These are phyloP conservation scores for Cyphomyrus plagiostoma DNA, from an alignment of 2,113 vertebrate genomes.

Conservation along the genomic window DNA sequence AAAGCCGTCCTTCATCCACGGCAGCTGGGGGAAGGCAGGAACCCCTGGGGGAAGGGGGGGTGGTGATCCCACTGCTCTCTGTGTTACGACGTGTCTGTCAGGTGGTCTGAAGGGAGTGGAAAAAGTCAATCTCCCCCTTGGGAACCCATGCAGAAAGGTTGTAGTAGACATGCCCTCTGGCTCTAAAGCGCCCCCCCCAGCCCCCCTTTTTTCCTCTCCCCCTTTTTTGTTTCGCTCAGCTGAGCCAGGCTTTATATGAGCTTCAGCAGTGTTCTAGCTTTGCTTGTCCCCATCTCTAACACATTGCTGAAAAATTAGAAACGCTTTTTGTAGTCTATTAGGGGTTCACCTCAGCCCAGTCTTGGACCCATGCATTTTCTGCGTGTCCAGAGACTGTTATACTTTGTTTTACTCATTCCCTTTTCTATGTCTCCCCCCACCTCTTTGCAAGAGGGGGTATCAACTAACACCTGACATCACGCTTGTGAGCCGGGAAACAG, in stretches of 20 bases:
- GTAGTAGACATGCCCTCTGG: conserved; percentile 20
- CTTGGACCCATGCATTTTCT: conserved; percentile 39
- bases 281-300: conserved; percentile 29
- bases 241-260: conserved; percentile 30
- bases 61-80: not conserved
- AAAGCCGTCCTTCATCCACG: not conserved
- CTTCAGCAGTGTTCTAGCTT: conserved; percentile 32
- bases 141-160: conserved; percentile 23
- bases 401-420: conserved; percentile 18
- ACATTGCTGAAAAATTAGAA: conserved; percentile 24
- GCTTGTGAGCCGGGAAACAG: conserved; percentile 40
- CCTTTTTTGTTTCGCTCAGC: conserved; percentile 13
- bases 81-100: conserved; percentile 34
- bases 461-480: conserved; percentile 47
- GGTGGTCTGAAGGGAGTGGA: conserved; percentile 26
- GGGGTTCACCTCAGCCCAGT: conserved; percentile 36
- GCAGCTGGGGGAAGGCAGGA: not conserved
- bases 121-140: conserved; percentile 21
- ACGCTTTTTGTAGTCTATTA: conserved; percentile 38
- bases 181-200: too few relatives aligned
- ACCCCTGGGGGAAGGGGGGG: conserved; percentile 13
- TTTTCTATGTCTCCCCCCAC: conserved; percentile 26
- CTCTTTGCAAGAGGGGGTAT: conserved; percentile 43
- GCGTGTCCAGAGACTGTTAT: conserved; percentile 20
- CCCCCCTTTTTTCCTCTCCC: not conserved